Evolutionary conservation across 2,797 vertebrate genomes (phyloP), one percentile per base, ranked within the genome.

Genomic region (Pseudomugil gertrudae): DNA sequence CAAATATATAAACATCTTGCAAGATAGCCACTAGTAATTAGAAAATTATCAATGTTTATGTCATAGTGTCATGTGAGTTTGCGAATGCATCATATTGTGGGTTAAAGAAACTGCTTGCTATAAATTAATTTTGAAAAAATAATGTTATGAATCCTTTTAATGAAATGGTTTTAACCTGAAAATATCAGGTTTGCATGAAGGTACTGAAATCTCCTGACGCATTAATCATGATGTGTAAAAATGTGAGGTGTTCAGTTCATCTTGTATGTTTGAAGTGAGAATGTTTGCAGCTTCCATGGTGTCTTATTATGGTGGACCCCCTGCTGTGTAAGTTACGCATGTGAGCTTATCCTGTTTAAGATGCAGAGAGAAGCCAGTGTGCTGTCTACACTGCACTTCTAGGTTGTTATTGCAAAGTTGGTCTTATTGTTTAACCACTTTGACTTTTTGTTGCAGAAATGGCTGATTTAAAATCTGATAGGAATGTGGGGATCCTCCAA

Each of bases 391-490:
- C 58, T 55, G 32, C 27, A 45, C 4, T 21, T 24, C 43, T 3
- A 61, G 8, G 43, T 54, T 68, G 45, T 57, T 64, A 33, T 67
- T 75, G 66, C 64, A 53, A 66, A 35, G 14, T 6, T 27, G 48
- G 10, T 38, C 52, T 64, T 57, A 55, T 45, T 27, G 47, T 35
- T 63, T 66, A 69, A 85, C 66, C 35, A 10, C 35, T 73, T 60
- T 62, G 26, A 9, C 36, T 81, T 45, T 87, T 61, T 80, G 32
- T 84, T 84, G 40, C 52, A 92, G 90, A 92, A 52, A 62, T 60
- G 54, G 29, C 76, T 35, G 90, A 91, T 13, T 15, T 64, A 38
- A 85, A 80, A 56, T 47, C 57, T 76, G 72, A 54, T 7, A 81
- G 76, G 19, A 52, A 40, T 55, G 73, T 54, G 65, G 50, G 65